A percentile compares a stretch with the other conserved stretches of the same genome.
These are phyloP conservation scores for Atherinosoma microstoma DNA, from an alignment of 2,797 vertebrate genomes.

Conservation along the genomic window DNA sequence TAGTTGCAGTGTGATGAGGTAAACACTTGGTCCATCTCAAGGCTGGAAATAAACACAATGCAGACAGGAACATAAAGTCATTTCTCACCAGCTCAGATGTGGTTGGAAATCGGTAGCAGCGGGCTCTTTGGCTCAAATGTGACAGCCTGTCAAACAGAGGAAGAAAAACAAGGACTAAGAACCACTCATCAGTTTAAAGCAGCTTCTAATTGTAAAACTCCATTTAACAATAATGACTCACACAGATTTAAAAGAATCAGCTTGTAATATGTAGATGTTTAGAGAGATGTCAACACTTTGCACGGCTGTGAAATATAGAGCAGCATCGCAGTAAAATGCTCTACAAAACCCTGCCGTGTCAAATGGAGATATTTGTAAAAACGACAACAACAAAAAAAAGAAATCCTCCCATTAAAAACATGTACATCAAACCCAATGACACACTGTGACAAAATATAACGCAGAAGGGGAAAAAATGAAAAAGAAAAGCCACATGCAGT, in stretches of 20 bases:
- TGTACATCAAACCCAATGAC: constrained; percentile 3
- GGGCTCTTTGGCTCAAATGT: constrained; percentile 30
- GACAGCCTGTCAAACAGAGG: constrained; percentile 60
- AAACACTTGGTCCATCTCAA: not conserved
- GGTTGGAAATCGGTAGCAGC: constrained; percentile 48
- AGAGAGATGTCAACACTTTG: constrained; percentile 2
- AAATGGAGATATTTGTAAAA: not conserved
- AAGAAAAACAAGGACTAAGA: constrained; percentile 50
- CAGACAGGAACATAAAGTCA: constrained; percentile 2
- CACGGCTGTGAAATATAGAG: not conserved
- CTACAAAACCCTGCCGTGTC: constrained; percentile 5
- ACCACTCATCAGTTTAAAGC: constrained; percentile 30
- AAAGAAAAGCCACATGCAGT: constrained; percentile 7
- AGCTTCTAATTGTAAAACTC: constrained; percentile 27
- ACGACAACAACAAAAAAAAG: not conserved
- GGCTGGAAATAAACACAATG: constrained; percentile 18
- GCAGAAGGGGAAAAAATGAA: not conserved
- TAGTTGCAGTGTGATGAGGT: constrained; percentile 13
- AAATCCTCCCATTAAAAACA: constrained; percentile 1
- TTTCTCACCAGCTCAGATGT: constrained; percentile 62
- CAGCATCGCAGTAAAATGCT: not conserved
- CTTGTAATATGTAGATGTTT: constrained; percentile 6
- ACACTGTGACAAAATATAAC: not conserved
- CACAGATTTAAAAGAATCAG: not conserved
- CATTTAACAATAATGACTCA: not conserved